Evolutionary conservation across 2,113 vertebrate genomes (phyloP).

Genomic region (Opisthocomus hoazin): DNA sequence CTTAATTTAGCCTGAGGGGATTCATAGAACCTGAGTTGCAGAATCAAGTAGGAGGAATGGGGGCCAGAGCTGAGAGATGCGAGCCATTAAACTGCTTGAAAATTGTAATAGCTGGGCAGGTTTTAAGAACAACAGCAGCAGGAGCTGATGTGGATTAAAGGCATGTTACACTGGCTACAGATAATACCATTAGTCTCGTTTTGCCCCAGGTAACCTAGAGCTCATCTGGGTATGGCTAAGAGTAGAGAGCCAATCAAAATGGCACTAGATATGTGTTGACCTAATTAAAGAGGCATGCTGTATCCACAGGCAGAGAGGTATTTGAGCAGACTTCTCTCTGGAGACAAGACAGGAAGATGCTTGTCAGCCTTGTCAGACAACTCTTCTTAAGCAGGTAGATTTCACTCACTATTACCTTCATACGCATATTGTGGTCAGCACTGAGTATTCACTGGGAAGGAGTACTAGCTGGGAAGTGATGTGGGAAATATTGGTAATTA

Average conservation of each 20-base stretch:
- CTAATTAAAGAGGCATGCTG: not conserved
- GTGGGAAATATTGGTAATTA: no score
- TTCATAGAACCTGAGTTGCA: no score
- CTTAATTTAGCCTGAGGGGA: no score
- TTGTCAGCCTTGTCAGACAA: not conserved
- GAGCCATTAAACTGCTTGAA: not conserved
- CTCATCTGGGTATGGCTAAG: not conserved
- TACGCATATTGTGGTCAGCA: not conserved
- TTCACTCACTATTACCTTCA: not conserved
- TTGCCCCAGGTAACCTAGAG: not conserved
- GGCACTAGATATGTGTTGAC: not conserved
- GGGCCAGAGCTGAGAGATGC: not conserved
- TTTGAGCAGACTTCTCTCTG: not conserved
- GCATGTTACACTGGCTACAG: not conserved
- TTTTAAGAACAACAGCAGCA: not conserved
- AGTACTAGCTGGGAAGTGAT: not conserved
- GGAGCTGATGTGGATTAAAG: not conserved
- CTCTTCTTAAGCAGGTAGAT: not conserved
- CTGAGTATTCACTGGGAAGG: not conserved
- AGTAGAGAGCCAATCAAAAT: not conserved
- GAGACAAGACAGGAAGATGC: not conserved
- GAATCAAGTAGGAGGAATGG: no score
- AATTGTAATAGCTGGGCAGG: not conserved
- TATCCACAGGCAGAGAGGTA: not conserved
- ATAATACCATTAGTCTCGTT: not conserved